phyloP scores from a whole-genome alignment of 1,140 invertebrate species.

The Armadillidium nasatum region DNA sequence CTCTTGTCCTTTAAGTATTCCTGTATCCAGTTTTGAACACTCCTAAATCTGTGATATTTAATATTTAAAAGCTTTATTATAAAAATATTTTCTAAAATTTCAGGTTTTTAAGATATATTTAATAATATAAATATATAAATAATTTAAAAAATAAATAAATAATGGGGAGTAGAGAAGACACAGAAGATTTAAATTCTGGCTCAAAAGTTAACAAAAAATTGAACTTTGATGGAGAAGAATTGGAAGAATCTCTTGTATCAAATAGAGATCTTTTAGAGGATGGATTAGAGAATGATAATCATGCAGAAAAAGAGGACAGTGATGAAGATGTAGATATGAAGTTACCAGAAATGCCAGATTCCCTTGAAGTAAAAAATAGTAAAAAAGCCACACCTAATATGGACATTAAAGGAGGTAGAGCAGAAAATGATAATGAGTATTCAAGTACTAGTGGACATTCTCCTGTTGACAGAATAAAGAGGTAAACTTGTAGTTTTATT shows the following conservation, averaged over 20 bases:
- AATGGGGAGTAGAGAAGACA: background rate
- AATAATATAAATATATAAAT: background rate
- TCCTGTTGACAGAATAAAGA: background rate
- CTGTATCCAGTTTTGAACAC: too few relatives aligned
- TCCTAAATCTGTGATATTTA: too few relatives aligned
- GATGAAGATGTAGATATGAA: background rate
- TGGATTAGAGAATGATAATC: background rate
- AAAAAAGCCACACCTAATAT: conserved; percentile 4
- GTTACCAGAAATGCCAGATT: background rate
- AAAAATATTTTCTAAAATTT: too few relatives aligned
- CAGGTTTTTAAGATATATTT: background rate
- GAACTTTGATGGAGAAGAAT: background rate
- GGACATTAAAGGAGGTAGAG: background rate
- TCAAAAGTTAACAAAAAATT: background rate
- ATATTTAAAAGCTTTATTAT: too few relatives aligned
- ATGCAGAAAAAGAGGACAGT: background rate
- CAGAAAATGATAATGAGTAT: background rate
- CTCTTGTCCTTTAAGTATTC: too few relatives aligned
- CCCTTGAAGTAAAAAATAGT: background rate
- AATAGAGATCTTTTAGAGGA: background rate
- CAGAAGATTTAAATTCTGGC: background rate
- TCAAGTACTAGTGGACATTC: background rate
- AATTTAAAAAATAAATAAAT: background rate
- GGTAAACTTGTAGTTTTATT: background rate
- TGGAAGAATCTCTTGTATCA: background rate